These are phyloP conservation scores for Mycteria americana DNA, from an alignment of 2,797 vertebrate genomes.

Conservation along the genomic window DNA sequence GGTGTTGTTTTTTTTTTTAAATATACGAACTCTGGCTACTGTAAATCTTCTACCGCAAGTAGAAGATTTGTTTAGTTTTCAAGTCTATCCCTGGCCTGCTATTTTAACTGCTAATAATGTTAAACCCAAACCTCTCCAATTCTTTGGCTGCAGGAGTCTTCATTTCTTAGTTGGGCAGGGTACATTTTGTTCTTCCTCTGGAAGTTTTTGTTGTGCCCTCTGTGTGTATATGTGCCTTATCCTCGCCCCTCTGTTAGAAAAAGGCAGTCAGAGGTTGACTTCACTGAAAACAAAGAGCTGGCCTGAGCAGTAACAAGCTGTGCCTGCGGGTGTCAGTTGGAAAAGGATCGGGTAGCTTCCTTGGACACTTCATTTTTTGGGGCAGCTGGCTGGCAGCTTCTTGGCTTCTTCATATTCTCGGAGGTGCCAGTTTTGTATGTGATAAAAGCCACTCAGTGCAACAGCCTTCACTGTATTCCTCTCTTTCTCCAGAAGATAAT, in stretches of 20 bases:
- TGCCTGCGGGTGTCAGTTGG: not conserved
- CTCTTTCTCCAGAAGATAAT: not conserved
- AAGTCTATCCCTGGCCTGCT: not conserved
- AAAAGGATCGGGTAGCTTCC: not conserved
- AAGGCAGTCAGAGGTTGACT: not conserved
- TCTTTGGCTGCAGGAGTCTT: not conserved
- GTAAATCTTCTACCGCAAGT: not conserved
- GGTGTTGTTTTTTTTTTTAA: not conserved
- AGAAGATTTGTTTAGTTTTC: not conserved
- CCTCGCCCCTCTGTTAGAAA: not conserved
- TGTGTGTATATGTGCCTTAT: not conserved
- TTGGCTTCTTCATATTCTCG: not conserved
- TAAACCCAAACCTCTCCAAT: not conserved
- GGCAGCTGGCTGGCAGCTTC: slow-evolving; percentile 27
- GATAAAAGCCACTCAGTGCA: not conserved
- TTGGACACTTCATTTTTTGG: not conserved
- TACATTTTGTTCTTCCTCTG: not conserved
- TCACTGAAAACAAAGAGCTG: not conserved
- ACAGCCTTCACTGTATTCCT: not conserved
- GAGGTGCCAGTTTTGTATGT: not conserved
- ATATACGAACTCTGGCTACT: not conserved
- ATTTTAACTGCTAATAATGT: not conserved
- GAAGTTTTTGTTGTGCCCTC: not conserved
- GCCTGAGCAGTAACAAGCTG: not conserved
- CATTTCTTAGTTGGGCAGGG: not conserved